phyloP scores from a whole-genome alignment of 2,888 invertebrate genomes.

The Spatulosminthurus flaviceps region DNA sequence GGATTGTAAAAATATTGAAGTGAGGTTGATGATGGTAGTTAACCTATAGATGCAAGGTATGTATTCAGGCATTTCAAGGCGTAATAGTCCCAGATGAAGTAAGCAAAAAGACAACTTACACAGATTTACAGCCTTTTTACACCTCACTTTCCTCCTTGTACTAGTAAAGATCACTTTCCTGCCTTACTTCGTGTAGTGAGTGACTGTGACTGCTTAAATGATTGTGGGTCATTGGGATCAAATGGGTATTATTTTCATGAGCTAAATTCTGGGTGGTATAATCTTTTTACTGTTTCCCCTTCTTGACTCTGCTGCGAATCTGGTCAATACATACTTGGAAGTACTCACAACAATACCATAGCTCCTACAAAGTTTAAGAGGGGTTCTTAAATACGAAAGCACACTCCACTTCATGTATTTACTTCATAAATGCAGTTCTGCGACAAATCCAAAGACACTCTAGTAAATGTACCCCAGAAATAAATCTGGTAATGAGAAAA shows the following conservation, averaged over 20 bases:
- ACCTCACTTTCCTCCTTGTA: neutral
- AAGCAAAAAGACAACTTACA: neutral
- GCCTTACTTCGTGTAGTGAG: neutral
- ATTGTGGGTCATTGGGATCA: neutral
- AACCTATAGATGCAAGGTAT: too few species aligned
- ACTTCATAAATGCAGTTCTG: too few species aligned
- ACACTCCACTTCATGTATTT: too few species aligned
- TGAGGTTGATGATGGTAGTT: too few species aligned
- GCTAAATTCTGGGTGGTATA: neutral
- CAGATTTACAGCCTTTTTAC: neutral
- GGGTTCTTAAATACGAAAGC: too few species aligned
- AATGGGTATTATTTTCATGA: neutral
- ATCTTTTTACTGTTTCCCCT: neutral
- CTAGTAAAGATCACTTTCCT: neutral
- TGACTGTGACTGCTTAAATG: neutral
- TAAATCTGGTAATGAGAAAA: too few species aligned
- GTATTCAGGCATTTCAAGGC: neutral
- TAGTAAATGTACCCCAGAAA: too few species aligned
- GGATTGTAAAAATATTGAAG: too few species aligned
- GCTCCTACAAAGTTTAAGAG: too few species aligned
- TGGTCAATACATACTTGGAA: neutral
- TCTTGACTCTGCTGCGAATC: neutral
- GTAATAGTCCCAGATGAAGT: neutral
- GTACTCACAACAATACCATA: too few species aligned
- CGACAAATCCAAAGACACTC: too few species aligned